phyloP scores from a whole-genome alignment of 1,140 invertebrate species.

The Tigriopus japonicus region DNA sequence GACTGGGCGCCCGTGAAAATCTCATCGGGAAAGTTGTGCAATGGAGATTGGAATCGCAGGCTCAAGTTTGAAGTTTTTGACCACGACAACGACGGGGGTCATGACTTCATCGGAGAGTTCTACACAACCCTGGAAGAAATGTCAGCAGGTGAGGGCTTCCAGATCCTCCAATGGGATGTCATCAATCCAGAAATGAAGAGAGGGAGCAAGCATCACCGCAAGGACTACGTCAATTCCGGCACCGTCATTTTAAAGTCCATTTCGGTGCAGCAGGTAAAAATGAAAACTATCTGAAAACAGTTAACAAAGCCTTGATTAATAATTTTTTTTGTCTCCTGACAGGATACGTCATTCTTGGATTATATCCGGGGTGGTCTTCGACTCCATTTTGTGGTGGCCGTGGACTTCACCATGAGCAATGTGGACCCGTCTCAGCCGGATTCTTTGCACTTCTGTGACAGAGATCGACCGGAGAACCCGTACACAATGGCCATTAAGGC shows the following conservation, averaged over 20 bases:
- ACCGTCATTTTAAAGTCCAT: background rate
- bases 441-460: constrained; percentile 32
- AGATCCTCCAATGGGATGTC: constrained; percentile 15
- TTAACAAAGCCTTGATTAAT: no score
- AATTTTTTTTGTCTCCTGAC: no score
- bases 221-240: constrained; percentile 29
- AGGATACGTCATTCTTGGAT: constrained; percentile 28
- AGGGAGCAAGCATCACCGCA: constrained; percentile 24
- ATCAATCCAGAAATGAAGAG: constrained; percentile 29
- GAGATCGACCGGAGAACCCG: constrained; percentile 25
- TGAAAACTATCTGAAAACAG: no score
- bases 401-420: constrained; percentile 44
- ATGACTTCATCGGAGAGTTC: constrained; percentile 31
- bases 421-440: constrained; percentile 31
- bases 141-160: background rate
- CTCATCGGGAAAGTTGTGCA: constrained; percentile 29
- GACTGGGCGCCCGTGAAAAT: constrained; percentile 34
- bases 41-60: constrained; percentile 31
- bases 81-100: constrained; percentile 30
- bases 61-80: constrained; percentile 28
- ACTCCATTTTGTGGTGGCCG: constrained; percentile 38
- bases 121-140: constrained; percentile 25
- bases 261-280: background rate
- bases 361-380: constrained; percentile 33
- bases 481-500: constrained; percentile 33